A percentile compares a stretch with the other conserved stretches of the same genome.
These are phyloP conservation scores for Ormyrus nitidulus DNA, from an alignment of 2,888 invertebrate genomes.

Conservation along the genomic window DNA sequence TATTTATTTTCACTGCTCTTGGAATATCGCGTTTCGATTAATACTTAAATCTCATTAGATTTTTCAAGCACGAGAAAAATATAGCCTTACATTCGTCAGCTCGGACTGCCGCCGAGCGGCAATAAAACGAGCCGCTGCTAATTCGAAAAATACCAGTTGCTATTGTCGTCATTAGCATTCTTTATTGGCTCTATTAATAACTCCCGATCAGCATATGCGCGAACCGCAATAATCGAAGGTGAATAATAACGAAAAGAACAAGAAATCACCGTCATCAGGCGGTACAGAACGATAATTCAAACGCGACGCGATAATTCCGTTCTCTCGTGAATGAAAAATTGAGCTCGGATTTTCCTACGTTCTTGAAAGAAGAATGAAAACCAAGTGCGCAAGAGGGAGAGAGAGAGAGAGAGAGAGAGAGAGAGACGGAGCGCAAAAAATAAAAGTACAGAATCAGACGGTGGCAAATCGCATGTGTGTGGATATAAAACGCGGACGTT, in stretches of 20 bases:
- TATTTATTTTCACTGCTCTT: too few species aligned
- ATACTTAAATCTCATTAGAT: constrained; percentile 15
- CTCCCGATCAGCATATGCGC: not conserved
- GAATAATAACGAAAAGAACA: not conserved
- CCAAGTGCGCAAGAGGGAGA: constrained; percentile 19
- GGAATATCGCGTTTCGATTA: not conserved
- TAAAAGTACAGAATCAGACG: constrained; percentile 38
- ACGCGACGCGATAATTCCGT: constrained; percentile 17
- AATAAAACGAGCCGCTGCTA: constrained; percentile 22
- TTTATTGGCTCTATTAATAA: constrained; percentile 31
- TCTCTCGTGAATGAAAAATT: constrained; percentile 47
- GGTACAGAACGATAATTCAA: constrained; percentile 30
- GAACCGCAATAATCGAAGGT: constrained; percentile 26
- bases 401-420: constrained; percentile 45
- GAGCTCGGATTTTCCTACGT: constrained; percentile 26
- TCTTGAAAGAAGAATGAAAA: constrained; percentile 43
- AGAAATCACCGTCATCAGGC: not conserved
- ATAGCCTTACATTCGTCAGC: constrained; percentile 9
- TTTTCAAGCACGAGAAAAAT: not conserved
- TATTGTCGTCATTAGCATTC: not conserved
- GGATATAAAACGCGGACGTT: constrained; percentile 38
- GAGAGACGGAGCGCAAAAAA: constrained; percentile 40
- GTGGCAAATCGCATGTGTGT: constrained; percentile 41
- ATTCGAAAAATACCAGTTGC: constrained; percentile 11
- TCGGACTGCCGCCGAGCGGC: not conserved